Evolutionary conservation across 2,113 vertebrate genomes (phyloP), one percentile per base, ranked within the genome.

Genomic region (Ia io): DNA sequence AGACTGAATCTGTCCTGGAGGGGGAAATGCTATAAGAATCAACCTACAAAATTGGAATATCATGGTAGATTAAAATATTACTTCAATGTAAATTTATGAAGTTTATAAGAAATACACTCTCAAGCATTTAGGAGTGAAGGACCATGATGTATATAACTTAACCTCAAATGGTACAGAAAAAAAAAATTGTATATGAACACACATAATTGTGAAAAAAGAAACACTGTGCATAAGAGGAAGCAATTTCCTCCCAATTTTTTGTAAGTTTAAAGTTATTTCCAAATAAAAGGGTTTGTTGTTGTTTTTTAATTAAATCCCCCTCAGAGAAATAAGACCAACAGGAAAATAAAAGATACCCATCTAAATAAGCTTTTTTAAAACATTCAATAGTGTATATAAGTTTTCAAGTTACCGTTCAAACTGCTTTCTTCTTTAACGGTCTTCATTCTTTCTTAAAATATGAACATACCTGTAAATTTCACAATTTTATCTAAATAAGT

Each of bases 361-460:
- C 49, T 93, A 88, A 77, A 67, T 10, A 93, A 63, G 74, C 30
- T 63, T n/a, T 87, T 84, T 86, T 83, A 63, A 86, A 93, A 70
- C 30, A 88, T 84, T 74, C 51, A 77, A 32, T 82, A 70, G 25
- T 40, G 17, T 82, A 71, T 74, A 88, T 87, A 28, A 42, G 51
- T 61, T 93, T 96, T 87, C 53, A 95, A 93, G 56, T 87, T 84
- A 93, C 20, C 37, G 4, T 88, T 94, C 28, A 84, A 18, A 92
- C 70, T 79, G 51, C 88, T 94, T 87, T 69, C 37, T 71, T 84
- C 5, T 86, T 70, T 40, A 80, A 84, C 56, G 53, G 47, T 47
- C 51, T 94, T 67, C 78, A 73, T 86, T 92, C 80, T 82, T 95
- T 65, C 74, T 90, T 93, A 93, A 96, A 88, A 90, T 23, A 85